Conservation (phyloP, 2,888 invertebrate genomes). For the Chloromyia formosa region DNA sequence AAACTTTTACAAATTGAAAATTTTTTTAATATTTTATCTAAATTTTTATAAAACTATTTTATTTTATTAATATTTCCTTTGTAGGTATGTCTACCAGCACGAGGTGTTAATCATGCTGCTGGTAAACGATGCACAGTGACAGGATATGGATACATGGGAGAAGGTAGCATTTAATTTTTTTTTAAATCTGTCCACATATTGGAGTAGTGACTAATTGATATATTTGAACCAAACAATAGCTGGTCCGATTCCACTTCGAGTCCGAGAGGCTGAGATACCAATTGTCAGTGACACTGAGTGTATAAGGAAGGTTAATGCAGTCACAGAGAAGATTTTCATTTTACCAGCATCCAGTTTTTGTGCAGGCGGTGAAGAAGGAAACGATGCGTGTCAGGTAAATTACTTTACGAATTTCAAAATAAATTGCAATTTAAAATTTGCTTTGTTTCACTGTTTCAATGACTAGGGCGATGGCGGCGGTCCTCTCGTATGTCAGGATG, state of each 20-base stretch:
- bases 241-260: conserved; percentile 88
- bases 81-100: conserved; percentile 86
- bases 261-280: conserved; percentile 90
- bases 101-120: conserved; percentile 87
- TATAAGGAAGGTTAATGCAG: conserved; percentile 90
- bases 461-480: conserved; percentile 92
- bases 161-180: conserved; percentile 72
- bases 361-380: conserved; percentile 91
- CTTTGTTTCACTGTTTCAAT: not conserved
- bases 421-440: conserved; percentile 23
- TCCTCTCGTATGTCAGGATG: conserved; percentile 90
- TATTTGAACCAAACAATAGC: conserved; percentile 65
- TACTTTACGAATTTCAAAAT: too few species aligned
- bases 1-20: too few species aligned
- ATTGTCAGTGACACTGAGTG: conserved; percentile 93
- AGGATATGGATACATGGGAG: conserved; percentile 95
- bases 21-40: too few species aligned
- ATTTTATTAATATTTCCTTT: conserved; percentile 64
- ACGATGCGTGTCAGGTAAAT: conserved; percentile 89
- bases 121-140: conserved; percentile 93
- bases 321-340: conserved; percentile 94
- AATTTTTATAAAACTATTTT: too few species aligned
- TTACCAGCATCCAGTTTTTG: conserved; percentile 93
- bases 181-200: not conserved
- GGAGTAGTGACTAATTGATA: conserved; percentile 6